Base-by-base conservation (phyloP, 2,797 vertebrate species). In the Tympanoctomys barrerae region DNA sequence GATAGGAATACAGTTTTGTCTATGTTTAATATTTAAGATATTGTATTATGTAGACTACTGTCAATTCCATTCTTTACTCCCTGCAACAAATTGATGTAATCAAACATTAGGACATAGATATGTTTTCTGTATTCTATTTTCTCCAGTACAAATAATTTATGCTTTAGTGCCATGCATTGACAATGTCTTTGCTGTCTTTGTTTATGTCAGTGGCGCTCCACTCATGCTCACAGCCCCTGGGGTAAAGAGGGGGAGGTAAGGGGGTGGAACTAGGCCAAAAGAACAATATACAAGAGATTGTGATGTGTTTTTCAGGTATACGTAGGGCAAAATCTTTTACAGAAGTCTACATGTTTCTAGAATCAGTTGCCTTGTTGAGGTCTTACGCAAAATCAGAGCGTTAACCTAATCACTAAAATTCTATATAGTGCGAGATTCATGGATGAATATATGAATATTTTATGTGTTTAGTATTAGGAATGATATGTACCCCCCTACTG, bases 321-420 rank as follows among this genome's bases (percentile, higher is more conserved):
- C 86, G 78, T 70, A 26, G 22, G 46, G 42, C 52, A 31, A 31
- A 78, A 5, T 18, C 42, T 90, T 1, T 66, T 39, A 21, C 33
- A 49, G 64, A 94, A 66, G 42, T 4, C 36, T 83, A 26, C 24
- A 84, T 5, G 7, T 61, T 94, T 39, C 7, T 81, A 84, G 26
- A 68, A 39, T 33, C 28, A 71, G 1, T 73, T 75, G 64, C 24
- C 26, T 94, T 70, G 16, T 54, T 91, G 73, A 92, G 46, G 12
- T 64, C 2, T 26, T 88, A 73, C 91, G 26, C 22, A 79, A 93
- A 92, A 77, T 18, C 36, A 26, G 89, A 52, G 86, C 91, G 87
- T 83, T 87, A 83, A 89, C n/a, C 13, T 95, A 85, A 85, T 87
- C 12, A 81, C 78, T 84, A 57, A 84, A 89, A 64, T 84, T 70